Evolutionary conservation across 1,140 invertebrate species (phyloP), one percentile per base, ranked within the genome.

Genomic region (Nymphalis io): DNA sequence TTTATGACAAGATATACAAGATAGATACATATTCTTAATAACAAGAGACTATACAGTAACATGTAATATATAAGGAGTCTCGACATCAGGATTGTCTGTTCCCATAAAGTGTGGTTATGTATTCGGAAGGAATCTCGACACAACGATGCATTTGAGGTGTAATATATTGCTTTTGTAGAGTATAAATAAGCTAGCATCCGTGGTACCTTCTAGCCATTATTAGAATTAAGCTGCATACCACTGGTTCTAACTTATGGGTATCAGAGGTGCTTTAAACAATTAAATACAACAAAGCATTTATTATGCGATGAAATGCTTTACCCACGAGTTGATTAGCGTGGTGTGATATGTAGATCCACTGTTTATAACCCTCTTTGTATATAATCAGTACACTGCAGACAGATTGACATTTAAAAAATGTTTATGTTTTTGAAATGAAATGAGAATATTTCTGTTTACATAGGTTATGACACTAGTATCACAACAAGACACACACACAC

Each of bases 91-190:
- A 61, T 61, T 48, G 46, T 48, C 23, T 61, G 16, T 27, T 15
- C 60, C 46, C 60, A 61, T 61, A 61, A 61, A 61, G 60, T 61
- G 60, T 61, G 60, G 60, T 61, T 61, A 61, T 48, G 60, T 46
- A 48, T 46, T 61, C 60, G 60, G 60, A 61, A 61, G 40, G 60
- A 51, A 20, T 51, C 46, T 20, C 16, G 27, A 51, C 16, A 51
- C 46, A 5, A 18, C 18, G n/a, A 16, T 51, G 46, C 46, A 51
- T 51, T 51, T 51, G 46, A 51, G 46, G 46, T 51, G 46, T 51
- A 51, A 51, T 51, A 20, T 51, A 51, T 51, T 51, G 46, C 46
- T n/a, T 51, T 20, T 12, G 16, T 51, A 20, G 46, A 20, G 46
- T 51, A 51, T 51, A 51, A 51, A 51, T 51, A 51, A 51, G 46